phyloP scores from a whole-genome alignment of 2,113 vertebrate species.

The Takifugu flavidus region DNA sequence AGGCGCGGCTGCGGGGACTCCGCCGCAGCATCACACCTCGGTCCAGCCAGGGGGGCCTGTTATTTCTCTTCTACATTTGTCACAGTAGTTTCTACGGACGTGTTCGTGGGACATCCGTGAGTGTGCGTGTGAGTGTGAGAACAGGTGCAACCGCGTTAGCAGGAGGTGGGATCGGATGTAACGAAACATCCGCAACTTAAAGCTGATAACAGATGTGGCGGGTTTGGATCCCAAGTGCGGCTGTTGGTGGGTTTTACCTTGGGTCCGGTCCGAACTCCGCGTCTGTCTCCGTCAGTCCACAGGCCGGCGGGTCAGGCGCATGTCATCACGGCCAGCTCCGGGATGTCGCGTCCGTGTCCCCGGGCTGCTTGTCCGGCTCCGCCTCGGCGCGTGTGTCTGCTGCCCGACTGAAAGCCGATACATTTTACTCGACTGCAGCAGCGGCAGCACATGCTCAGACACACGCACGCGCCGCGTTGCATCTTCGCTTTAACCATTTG shows the following conservation, averaged over 20 bases:
- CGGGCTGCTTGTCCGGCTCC: conserved; percentile 18
- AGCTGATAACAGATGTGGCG: no score
- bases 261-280: conserved; percentile 23
- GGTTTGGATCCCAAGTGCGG: no score
- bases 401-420: conserved; percentile 67
- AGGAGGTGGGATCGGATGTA: not conserved
- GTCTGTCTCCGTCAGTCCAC: conserved; percentile 20
- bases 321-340: not conserved
- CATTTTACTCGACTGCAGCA: conserved; percentile 75
- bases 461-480: conserved; percentile 21
- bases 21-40: conserved; percentile 57
- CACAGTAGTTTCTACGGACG: not conserved
- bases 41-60: conserved; percentile 29
- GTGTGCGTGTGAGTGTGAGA: not conserved
- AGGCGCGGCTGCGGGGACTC: conserved; percentile 53
- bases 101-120: no score
- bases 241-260: conserved; percentile 35
- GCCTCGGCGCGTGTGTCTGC: conserved; percentile 31
- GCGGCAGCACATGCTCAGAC: conserved; percentile 71
- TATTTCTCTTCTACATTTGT: conserved; percentile 1
- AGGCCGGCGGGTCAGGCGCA: conserved; percentile 18
- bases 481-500: conserved; percentile 63
- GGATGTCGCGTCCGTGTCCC: conserved; percentile 3
- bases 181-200: not conserved
- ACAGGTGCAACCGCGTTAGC: conserved; percentile 33